These are phyloP conservation scores for Catharus minimus DNA, from an alignment of 2,113 vertebrate genomes.

Conservation along the genomic window DNA sequence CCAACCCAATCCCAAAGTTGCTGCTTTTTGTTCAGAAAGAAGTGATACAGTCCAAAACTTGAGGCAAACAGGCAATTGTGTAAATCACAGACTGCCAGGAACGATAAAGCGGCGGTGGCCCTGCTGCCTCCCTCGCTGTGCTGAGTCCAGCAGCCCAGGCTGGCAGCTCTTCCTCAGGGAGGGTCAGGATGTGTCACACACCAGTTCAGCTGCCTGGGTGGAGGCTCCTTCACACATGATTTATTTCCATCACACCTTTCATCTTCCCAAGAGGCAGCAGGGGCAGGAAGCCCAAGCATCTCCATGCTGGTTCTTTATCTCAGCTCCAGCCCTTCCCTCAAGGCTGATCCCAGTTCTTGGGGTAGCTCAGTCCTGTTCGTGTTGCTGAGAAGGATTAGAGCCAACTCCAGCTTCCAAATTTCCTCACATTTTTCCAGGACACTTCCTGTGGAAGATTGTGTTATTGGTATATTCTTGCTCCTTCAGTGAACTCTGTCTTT, in stretches of 20 bases:
- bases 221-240: constrained; percentile 10
- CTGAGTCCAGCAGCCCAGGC: not conserved
- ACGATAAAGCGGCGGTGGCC: not conserved
- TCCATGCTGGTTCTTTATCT: not conserved
- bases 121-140: not conserved
- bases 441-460: not conserved
- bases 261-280: not conserved
- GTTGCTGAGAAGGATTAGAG: not conserved
- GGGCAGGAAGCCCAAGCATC: not conserved
- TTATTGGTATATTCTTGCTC: not conserved
- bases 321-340: not conserved
- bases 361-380: not conserved
- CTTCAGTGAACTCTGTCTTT: not conserved
- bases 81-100: not conserved
- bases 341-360: not conserved
- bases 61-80: not conserved
- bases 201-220: not conserved
- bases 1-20: not conserved
- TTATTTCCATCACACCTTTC: constrained; percentile 32
- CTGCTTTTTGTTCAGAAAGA: not conserved
- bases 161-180: constrained; percentile 30
- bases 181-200: constrained; percentile 10
- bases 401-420: not conserved
- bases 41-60: not conserved
- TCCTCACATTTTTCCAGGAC: not conserved